Evolutionary conservation across 2,797 vertebrate genomes (phyloP), one percentile per base, ranked within the genome.

Genomic region (Hippoglossus hippoglossus): DNA sequence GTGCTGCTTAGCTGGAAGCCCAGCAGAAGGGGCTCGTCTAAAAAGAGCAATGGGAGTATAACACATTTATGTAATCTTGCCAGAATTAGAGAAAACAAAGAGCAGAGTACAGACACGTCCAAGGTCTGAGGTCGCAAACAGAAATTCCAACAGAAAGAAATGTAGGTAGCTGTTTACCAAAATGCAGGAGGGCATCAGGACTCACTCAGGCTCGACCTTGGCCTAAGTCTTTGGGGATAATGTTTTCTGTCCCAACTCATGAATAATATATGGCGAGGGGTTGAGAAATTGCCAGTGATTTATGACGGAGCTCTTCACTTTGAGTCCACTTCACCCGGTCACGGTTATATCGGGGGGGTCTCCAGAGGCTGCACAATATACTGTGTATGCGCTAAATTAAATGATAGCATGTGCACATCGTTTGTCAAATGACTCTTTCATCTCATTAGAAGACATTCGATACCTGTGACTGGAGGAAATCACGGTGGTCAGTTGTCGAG

Each of bases 221-320:
- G 73, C 58, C 46, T 49, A 25, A 54, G 75, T 72, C 81, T 77
- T 72, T 26, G 6, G 85, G 75, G 81, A 84, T 31, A 67, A 69
- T 0, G 0, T 44, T 57, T 34, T 62, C 36, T 69, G 67, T 77
- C 75, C 67, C 63, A 67, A 19, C 31, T 46, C 77, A 89, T 90
- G 82, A 89, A 91, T 91, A 87, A 90, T 90, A 73, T 16, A 90
- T 63, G 2, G 11, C 39, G 59, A 44, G 55, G 56, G 57, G 72
- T 62, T 71, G 44, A 41, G 70, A 74, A 79, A 87, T 87, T 65
- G 57, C 69, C 60, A 39, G 13, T 86, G 79, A 85, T 85, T 89
- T 82, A 80, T 89, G 78, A 69, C 6, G 6, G 47, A 15, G 26
- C 59, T 63, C 31, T 46, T 51, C 28, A 47, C 31, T 51, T 19